Base-by-base conservation (phyloP, 2,113 vertebrate genomes). In the Aptenodytes patagonicus region DNA sequence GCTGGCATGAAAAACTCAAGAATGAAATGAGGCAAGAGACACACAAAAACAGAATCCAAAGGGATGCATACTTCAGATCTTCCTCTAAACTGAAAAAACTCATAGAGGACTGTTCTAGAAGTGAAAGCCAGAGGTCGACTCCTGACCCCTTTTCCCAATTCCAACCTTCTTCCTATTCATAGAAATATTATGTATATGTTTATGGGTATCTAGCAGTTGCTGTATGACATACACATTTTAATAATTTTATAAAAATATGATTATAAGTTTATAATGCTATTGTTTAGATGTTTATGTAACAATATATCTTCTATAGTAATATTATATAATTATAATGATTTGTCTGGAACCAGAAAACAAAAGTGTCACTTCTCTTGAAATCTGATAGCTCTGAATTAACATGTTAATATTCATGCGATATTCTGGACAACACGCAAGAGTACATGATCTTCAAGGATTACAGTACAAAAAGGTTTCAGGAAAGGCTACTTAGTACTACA, bases 21-120 rank as follows among this genome's bases (percentile, higher is more conserved):
- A 71, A 58, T 11, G 3, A 77, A 72, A 51, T 32, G 22, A 62
- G 25, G 55, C 20, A 18, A 60, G 36, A 62, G 28, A 72, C 9
- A 69, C 17, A 29, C 2, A 15, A 61, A 92, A 62, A 81, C 21
- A 24, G 26, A 46, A 86, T 47, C 5, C 31, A 36, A 75, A 75
- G 14, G 6, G 4, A 82, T 13, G 9, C 0, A 0, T 4, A 54
- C 32, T 40, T 78, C 24, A 7, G 17, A 66, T 42, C n/a, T 55
- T 91, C 32, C 57, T 80, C 52, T 51, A 55, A 80, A 52, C 7
- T n/a, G 52, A 46, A 71, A 71, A 66, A 46, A 13, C 3, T 42
- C 15, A 19, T 0, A 66, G 20, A 82, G 24, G 17, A 79, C 10
- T 55, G 7, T 8, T 85, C 7, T 25, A 70, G 17, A 70, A 78